Evolutionary conservation across 2,888 invertebrate species (phyloP), one percentile per base, ranked within the genome.

Genomic region (Perithous albicinctus): DNA sequence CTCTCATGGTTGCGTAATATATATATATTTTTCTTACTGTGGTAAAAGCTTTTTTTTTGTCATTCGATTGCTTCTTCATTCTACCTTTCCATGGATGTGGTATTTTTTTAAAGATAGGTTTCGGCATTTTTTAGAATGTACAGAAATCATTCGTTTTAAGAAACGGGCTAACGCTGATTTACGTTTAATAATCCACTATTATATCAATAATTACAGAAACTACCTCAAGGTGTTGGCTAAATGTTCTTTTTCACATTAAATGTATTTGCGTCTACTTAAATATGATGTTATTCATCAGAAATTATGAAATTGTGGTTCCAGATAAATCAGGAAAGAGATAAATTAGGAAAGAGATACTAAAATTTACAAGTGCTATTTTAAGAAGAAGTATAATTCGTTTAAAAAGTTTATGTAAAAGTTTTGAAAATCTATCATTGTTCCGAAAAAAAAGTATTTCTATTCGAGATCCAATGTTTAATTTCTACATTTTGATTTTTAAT

Each of bases 401-500:
- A n/a, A n/a, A n/a, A n/a, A n/a, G n/a, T n/a, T n/a, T n/a, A n/a
- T n/a, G n/a, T n/a, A n/a, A n/a, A n/a, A n/a, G n/a, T n/a, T n/a
- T n/a, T n/a, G n/a, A n/a, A n/a, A n/a, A n/a, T n/a, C n/a, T n/a
- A 59, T 59, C 18, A 35, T 35, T 15, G 1, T 32, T 72, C 29
- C 5, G 5, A 10, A 15, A 8, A 10, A 15, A 8, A 29, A 56
- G 48, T 76, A 67, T 73, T 76, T 64, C 63, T 46, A 73, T 80
- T 82, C 63, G 48, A 64, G 59, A 72, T 82, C 38, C 51, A 35
- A 82, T 78, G 66, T 78, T 78, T 75, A 82, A 78, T 82, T 78
- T 78, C 46, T 43, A 77, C 35, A 73, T 46, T 79, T 80, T 84
- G 76, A 76, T 74, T 86, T 85, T 72, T 76, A 85, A 87, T 85